Conservation (phyloP, 1,140 invertebrate genomes). For the Drosophila ohnishii region DNA sequence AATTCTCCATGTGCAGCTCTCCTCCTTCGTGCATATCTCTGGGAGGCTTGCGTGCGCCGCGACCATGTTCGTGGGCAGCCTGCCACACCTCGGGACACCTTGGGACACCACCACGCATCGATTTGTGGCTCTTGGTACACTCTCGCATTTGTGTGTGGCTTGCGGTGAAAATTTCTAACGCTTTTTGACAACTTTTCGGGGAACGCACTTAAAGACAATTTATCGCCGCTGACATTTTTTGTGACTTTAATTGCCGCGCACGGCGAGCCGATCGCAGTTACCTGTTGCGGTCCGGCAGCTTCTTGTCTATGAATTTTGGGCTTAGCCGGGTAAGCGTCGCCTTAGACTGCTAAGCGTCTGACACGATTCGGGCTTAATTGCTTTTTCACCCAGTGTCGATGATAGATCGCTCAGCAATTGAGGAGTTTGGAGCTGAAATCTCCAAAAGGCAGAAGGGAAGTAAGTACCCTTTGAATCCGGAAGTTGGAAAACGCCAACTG, state of each 20-base stretch:
- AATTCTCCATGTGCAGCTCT: conserved; percentile 4
- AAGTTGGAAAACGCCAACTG: conserved; percentile 1
- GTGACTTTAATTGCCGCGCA: conserved; percentile 75
- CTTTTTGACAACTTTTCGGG: conserved; percentile 79
- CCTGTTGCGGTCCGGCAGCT: conserved; percentile 57
- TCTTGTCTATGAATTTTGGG: conserved; percentile 48
- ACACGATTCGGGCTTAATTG: conserved; percentile 67
- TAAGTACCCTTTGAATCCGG: conserved; percentile 4
- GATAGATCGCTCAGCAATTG: conserved; percentile 52
- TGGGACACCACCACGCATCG: conserved; percentile 55
- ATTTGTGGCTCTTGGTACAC: conserved; percentile 25
- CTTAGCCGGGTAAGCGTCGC: conserved; percentile 48
- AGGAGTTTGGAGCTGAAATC: not conserved
- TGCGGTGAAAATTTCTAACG: conserved; percentile 75
- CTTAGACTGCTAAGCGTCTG: conserved; percentile 61
- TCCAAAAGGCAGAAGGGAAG: not conserved
- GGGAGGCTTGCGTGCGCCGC: conserved; percentile 55
- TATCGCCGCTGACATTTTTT: conserved; percentile 77
- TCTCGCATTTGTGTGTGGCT: conserved; percentile 22
- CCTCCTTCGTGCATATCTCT: conserved; percentile 26
- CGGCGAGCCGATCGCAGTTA: conserved; percentile 33
- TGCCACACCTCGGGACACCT: conserved; percentile 59
- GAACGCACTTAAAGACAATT: conserved; percentile 78
- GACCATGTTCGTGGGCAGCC: conserved; percentile 50
- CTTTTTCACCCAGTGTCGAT: conserved; percentile 45